Evolutionary conservation across 2,888 invertebrate species (phyloP), one percentile per base, ranked within the genome.

Genomic region (Chelonus formosanus): DNA sequence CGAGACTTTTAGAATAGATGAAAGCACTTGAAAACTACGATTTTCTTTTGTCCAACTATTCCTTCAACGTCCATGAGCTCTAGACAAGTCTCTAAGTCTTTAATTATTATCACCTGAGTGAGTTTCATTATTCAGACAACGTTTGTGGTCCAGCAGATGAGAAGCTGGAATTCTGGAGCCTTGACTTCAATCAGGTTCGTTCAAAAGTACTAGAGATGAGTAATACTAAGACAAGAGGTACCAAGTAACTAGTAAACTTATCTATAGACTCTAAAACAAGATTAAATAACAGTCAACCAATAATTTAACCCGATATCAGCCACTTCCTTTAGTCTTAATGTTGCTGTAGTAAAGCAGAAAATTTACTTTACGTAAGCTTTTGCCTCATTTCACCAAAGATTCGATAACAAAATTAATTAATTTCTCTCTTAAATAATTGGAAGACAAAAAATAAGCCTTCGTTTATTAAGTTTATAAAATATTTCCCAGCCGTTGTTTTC

Each of bases 1-100:
- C 97, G 58, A 88, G 97, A 69, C 89, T 98, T 73, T 97, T 97
- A 59, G 88, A 96, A 71, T 89, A 97, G 74, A 97, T 96, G 69
- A 98, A 99, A 86, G 97, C 97, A 52, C 89, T 98, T 80, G 97
- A 97, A 83, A 99, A 98, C 88, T 99, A 99, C 87, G 99, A 99
- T 87, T 97, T 98, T 63, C 95, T 98, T 80, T 90, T 98, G 80
- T 98, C 99, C 86, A 98, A 99, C 87, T 99, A 98, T 88, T 99
- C 99, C 90, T 99, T 99, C 87, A 98, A 97, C 86, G 88, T 40
- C 40, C 40, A 40, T 3, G 4, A 96, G 76, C 97, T 20, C 20
- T 20, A 98, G 87, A 97, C 97, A 45, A 97, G 97, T 93, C 62
- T 98, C 67, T 97, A 98, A 87, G 94, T 96, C 79, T 90, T 96